phyloP scores from a whole-genome alignment of 1,140 invertebrate species.

The Lepidurus arcticus region DNA sequence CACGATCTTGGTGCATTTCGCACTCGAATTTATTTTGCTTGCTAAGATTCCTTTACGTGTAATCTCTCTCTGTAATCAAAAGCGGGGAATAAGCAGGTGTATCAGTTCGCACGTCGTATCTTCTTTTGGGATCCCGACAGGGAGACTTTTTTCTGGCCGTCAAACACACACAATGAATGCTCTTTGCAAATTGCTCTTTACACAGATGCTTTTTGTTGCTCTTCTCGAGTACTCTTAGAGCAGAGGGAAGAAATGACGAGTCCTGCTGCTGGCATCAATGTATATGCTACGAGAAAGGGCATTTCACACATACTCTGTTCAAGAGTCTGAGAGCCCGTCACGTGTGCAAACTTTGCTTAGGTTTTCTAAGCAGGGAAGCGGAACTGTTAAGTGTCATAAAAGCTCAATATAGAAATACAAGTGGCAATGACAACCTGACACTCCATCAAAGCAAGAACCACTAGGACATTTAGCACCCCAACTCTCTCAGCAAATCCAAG shows the following conservation, averaged over 20 bases:
- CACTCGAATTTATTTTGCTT: too few relatives aligned
- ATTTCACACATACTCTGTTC: background rate
- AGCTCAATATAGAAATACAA: background rate
- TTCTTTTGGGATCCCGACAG: background rate
- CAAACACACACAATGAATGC: background rate
- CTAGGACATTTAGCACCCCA: background rate
- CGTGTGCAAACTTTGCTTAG: conserved; percentile 8
- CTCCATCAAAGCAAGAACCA: too few relatives aligned
- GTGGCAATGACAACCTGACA: background rate
- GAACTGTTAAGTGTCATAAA: background rate
- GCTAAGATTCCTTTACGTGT: too few relatives aligned
- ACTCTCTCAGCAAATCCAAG: background rate
- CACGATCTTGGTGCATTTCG: too few relatives aligned
- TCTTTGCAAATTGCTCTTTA: conserved; percentile 4
- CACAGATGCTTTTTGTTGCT: background rate
- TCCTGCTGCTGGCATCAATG: background rate
- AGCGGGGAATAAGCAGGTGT: background rate
- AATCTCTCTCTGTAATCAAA: too few relatives aligned
- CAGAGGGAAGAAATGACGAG: background rate
- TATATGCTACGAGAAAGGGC: background rate
- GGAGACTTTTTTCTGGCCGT: background rate
- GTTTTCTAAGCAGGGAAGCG: background rate
- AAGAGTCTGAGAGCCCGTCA: conserved; percentile 17
- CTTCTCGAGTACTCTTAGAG: background rate
- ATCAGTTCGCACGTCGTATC: background rate